Evolutionary conservation across 2,797 vertebrate genomes (phyloP), one percentile per base, ranked within the genome.

Genomic region (Clarias laeviceps): DNA sequence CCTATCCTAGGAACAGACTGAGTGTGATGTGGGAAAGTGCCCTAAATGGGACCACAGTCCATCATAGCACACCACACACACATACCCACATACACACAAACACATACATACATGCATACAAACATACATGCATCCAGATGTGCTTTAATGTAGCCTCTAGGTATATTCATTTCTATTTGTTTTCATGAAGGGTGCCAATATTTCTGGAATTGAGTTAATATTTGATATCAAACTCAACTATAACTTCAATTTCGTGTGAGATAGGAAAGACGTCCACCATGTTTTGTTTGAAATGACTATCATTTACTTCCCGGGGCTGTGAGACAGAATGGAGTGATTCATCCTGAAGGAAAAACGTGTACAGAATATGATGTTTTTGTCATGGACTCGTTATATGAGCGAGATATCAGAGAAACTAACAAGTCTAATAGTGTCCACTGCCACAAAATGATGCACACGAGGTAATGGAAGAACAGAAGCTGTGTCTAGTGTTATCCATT

Each of bases 231-330:
- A 80, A 64, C 77, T 79, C 56, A 61, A 79, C 57, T 77, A 59
- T 32, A 59, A 22, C 56, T 32, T 78, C 74, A 61, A 78, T 78
- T 64, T 64, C 0, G 6, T 45, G 7, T 27, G 12, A 80, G 77
- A 80, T 27, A 64, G 34, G 64, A 64, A 45, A 64, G 34, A 27
- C 2, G 14, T 64, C 59, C 34, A 17, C 5, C 34, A 27, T 64
- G 20, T 59, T 61, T 78, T 34, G 59, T 27, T 45, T 80, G 77
- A 80, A 80, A 80, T 80, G 24, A 80, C 57, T 62, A 64, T 80
- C 34, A 80, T 64, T 80, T 80, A 80, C 77, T 64, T 80, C 77
- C 77, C 27, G 34, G 14, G 77, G 59, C 34, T 15, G 7, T 27
- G 14, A 24, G 24, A 80, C 77, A 27, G 34, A 64, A 14, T 24